Conservation (phyloP, 2,888 invertebrate species). For the Tetropium fuscum region DNA sequence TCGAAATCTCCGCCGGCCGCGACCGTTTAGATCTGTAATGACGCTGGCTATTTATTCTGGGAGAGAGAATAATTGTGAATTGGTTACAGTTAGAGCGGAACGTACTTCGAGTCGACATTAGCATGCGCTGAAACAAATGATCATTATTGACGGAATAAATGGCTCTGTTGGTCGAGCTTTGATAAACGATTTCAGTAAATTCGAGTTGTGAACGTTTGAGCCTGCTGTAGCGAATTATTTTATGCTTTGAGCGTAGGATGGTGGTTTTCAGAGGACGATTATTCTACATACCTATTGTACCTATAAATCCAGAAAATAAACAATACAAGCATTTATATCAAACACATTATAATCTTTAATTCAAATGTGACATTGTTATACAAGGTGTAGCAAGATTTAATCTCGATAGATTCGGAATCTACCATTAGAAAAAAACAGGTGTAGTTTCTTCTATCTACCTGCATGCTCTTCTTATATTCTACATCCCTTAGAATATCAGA, state of each 20-base stretch:
- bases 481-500: no score
- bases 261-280: neutral
- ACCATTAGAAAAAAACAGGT: no score
- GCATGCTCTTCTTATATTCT: no score
- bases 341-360: no score
- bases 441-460: no score
- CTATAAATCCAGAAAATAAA: no score
- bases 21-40: neutral
- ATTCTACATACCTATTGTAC: no score
- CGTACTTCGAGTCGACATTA: neutral
- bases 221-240: neutral
- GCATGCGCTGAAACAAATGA: conserved; percentile 15
- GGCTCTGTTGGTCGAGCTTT: conserved; percentile 3
- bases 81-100: conserved; percentile 11
- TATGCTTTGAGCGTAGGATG: neutral
- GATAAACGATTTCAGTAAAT: conserved; percentile 4
- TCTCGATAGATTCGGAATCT: no score
- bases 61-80: conserved; percentile 15
- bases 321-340: no score
- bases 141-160: conserved; percentile 20
- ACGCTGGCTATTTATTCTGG: conserved; percentile 5
- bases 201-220: neutral
- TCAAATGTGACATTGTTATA: no score
- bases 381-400: no score
- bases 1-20: conserved; percentile 16